Evolutionary conservation across 2,888 invertebrate species (phyloP).

Genomic region (Thalpophila matura): DNA sequence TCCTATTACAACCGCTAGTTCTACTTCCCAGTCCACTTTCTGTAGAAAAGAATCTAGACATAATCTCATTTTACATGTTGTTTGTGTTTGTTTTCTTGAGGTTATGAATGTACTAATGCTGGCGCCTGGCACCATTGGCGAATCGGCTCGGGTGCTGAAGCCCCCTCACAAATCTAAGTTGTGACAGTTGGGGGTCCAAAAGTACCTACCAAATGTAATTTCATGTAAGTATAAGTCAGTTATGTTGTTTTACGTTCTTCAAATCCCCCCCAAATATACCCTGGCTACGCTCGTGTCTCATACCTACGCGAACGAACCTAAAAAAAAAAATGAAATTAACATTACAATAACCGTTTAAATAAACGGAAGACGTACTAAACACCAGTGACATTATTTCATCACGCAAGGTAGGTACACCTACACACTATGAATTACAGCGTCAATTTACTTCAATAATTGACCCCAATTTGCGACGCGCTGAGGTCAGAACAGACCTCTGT

Average conservation of each 20-base stretch:
- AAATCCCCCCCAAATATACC: no score
- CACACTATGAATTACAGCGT: slow-evolving; percentile 60
- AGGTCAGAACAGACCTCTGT: slow-evolving; percentile 60
- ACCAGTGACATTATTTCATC: slow-evolving; percentile 59
- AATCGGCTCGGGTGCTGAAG: no score
- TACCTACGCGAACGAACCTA: not conserved
- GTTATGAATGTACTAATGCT: no score
- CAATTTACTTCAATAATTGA: slow-evolving; percentile 67
- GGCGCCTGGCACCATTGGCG: no score
- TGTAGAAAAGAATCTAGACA: slow-evolving; percentile 73
- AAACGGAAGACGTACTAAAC: slow-evolving; percentile 49
- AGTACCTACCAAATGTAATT: no score
- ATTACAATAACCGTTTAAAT: slow-evolving; percentile 21
- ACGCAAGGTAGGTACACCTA: slow-evolving; percentile 56
- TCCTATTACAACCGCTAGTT: slow-evolving; percentile 96
- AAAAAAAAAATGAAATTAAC: slow-evolving; percentile 16
- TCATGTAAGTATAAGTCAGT: no score
- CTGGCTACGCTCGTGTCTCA: no score
- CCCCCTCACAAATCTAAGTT: no score
- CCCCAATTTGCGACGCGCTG: slow-evolving; percentile 60
- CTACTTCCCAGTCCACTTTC: slow-evolving; percentile 97
- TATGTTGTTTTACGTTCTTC: no score
- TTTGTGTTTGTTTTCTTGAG: not conserved
- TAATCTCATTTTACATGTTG: no score
- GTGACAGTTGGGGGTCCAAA: no score